Evolutionary conservation across 2,797 vertebrate genomes (phyloP).

Genomic region (Melanotaenia trifasciata): DNA sequence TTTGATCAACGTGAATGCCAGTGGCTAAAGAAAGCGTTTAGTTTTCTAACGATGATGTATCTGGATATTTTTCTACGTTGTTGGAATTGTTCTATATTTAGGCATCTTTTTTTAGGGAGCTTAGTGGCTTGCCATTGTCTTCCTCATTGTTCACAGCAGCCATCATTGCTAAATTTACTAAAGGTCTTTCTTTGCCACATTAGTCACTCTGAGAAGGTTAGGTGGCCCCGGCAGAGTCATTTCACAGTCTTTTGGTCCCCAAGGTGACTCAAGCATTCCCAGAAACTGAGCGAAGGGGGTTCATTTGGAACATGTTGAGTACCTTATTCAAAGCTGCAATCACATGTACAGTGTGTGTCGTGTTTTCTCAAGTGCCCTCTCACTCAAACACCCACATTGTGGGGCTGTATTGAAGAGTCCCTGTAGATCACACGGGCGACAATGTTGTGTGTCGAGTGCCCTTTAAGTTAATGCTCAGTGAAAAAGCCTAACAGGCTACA

Average conservation of each 20-base stretch:
- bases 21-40: background rate
- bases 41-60: background rate
- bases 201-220: constrained; percentile 57
- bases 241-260: constrained; percentile 71
- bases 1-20: constrained; percentile 1
- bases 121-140: constrained; percentile 22
- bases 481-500: constrained; percentile 67
- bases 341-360: constrained; percentile 57
- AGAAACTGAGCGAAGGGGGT: constrained; percentile 54
- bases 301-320: constrained; percentile 62
- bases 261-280: constrained; percentile 62
- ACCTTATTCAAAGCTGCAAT: constrained; percentile 64
- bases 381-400: constrained; percentile 55
- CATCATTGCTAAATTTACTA: constrained; percentile 46
- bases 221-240: constrained; percentile 67
- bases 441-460: constrained; percentile 64
- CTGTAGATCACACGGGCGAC: constrained; percentile 57
- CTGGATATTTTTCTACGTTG: constrained; percentile 38
- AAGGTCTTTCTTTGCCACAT: constrained; percentile 43
- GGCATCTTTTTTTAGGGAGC: constrained; percentile 19
- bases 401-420: constrained; percentile 58
- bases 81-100: constrained; percentile 35
- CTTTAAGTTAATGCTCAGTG: constrained; percentile 71
- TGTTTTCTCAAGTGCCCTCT: constrained; percentile 68
- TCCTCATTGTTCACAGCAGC: constrained; percentile 44